Base-by-base conservation (phyloP, 2,888 invertebrate genomes). In the Drosophila kanekoi region DNA sequence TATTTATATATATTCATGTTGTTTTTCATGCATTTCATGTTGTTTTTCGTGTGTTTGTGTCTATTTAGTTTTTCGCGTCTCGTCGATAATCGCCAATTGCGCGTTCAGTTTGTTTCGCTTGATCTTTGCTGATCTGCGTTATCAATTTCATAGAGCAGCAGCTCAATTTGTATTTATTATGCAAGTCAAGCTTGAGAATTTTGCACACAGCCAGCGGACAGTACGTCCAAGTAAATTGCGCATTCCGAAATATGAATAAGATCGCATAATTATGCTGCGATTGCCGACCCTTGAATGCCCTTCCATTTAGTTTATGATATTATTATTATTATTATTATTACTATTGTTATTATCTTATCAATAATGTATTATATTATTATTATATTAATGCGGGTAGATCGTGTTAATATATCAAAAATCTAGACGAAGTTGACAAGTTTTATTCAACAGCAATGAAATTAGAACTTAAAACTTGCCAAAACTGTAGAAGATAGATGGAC, bases 81-180 rank as follows among this genome's bases (percentile, higher is more conserved):
- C 73, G 67, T 64, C 80, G 58, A 72, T 79, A 79, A 64, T 72
- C 68, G 54, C 51, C 66, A 86, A 81, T 64, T 83, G 78, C 81
- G 84, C 64, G 59, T 62, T 58, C 35, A 23, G 43, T 28, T 35
- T 23, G 45, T 63, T 48, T 20, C 51, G 45, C 35, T 28, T 79
- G 80, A 79, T 81, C 76, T 73, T 32, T 23, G 59, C 41, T 85
- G 81, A 85, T 77, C 80, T 61, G 63, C 35, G 41, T 71, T 74
- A 75, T 75, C 75, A 68, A 58, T 41, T 44, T 16, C 41, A 18
- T 23, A 57, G 33, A 45, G 20, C 40, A 45, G 11, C 63, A 53
- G 58, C 68, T 78, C 69, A 79, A 81, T 81, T 84, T 81, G 70
- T 64, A 73, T 82, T 77, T 71, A 57, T 85, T 85, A 81, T 81